Evolutionary conservation across 2,113 vertebrate genomes (phyloP).

Genomic region (Beaufortia kweichowensis): DNA sequence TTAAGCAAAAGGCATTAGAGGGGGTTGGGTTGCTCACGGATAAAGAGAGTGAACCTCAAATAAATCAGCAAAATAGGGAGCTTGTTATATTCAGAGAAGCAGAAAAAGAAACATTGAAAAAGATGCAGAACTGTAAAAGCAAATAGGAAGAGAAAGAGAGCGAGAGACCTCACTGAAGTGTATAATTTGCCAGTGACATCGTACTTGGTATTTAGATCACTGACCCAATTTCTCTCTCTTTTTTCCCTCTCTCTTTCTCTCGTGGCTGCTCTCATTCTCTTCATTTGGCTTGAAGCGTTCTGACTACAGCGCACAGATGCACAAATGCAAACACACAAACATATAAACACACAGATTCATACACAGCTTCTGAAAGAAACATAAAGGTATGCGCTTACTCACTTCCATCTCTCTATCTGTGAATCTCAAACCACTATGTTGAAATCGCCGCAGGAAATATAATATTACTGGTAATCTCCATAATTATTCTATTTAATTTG

Average conservation of each 20-base stretch:
- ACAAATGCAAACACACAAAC: slow-evolving; percentile 51
- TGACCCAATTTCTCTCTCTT: slow-evolving; percentile 74
- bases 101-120: slow-evolving; percentile 27
- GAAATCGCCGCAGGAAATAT: slow-evolving; percentile 22
- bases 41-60: background rate
- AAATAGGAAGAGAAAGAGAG: slow-evolving; percentile 43
- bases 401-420: background rate
- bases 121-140: slow-evolving; percentile 11
- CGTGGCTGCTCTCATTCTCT: slow-evolving; percentile 34
- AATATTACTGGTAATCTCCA: slow-evolving; percentile 20
- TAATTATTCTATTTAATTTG: slow-evolving; percentile 35
- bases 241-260: slow-evolving; percentile 60
- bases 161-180: slow-evolving; percentile 57
- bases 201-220: slow-evolving; percentile 72
- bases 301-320: slow-evolving; percentile 46
- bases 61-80: background rate
- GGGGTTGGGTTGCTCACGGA: slow-evolving; percentile 11
- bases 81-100: background rate
- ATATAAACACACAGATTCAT: slow-evolving; percentile 41
- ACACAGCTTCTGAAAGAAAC: slow-evolving; percentile 9
- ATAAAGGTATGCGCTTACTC: slow-evolving; percentile 10
- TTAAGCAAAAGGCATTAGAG: background rate
- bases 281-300: slow-evolving; percentile 48
- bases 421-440: background rate
- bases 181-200: slow-evolving; percentile 68